Evolutionary conservation across 1,140 invertebrate genomes (phyloP).

Genomic region (Dermatophagoides farinae): DNA sequence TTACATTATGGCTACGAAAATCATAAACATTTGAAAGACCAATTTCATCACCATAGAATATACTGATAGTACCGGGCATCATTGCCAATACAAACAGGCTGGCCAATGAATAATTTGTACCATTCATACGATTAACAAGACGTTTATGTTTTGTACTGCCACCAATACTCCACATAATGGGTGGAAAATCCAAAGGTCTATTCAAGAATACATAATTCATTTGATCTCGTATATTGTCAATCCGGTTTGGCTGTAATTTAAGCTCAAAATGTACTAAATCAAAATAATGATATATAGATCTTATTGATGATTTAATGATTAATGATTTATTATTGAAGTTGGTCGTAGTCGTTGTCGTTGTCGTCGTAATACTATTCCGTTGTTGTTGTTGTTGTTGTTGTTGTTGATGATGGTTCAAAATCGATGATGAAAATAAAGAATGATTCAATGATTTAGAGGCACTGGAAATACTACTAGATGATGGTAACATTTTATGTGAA

Average conservation of each 20-base stretch:
- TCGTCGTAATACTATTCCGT: too few species aligned
- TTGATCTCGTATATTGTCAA: slow-evolving; percentile 9
- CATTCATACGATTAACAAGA: slow-evolving; percentile 26
- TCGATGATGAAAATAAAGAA: neutral
- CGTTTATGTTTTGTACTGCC: slow-evolving; percentile 30
- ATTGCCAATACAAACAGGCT: slow-evolving; percentile 43
- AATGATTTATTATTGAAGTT: neutral
- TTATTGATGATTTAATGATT: too few species aligned
- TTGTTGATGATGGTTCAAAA: neutral
- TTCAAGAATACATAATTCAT: slow-evolving; percentile 13
- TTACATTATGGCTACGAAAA: too few species aligned
- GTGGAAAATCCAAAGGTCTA: neutral
- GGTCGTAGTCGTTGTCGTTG: too few species aligned
- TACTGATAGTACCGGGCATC: slow-evolving; percentile 51
- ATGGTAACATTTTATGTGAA: neutral
- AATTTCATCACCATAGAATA: slow-evolving; percentile 64
- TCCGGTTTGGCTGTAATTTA: slow-evolving; percentile 24
- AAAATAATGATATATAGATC: slow-evolving; percentile 35
- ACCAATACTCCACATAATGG: slow-evolving; percentile 44
- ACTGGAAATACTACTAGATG: neutral
- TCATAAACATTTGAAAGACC: slow-evolving; percentile 21
- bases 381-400: too few species aligned
- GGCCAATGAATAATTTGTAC: slow-evolving; percentile 37
- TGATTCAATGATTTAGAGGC: neutral
- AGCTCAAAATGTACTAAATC: slow-evolving; percentile 48